Evolutionary conservation across 2,888 invertebrate genomes (phyloP), one percentile per base, ranked within the genome.

Genomic region (Volucella inanis): DNA sequence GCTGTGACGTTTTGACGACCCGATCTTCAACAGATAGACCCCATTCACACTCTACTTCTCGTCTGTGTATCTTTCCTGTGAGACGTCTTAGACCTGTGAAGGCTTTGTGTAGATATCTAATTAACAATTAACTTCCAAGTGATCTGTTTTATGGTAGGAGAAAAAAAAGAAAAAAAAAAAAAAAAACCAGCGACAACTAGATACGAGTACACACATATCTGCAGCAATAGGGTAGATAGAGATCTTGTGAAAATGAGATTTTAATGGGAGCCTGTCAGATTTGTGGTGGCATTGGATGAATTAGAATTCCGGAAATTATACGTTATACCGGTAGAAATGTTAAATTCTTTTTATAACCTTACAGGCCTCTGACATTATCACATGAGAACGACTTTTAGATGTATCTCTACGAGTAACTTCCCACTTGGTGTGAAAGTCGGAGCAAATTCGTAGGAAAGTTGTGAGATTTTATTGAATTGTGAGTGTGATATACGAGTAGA

Each of bases 231-330:
- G 67, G 39, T 10, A 47, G 84, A 84, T 84, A 76, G 55, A 22
- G 61, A 84, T 84, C 84, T 80, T 84, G 84, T 80, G 84, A 80
- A 84, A 84, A 84, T 84, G 70, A 80, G 80, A 55, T 71, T 84
- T 84, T 84, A 84, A 84, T 84, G 80, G 80, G 59, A 67, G 75
- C 70, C 80, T 76, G 61, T 55, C 71, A 76, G 71, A 80, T 80
- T 52, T 6, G 6, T 31, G 72, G 72, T 72, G 80, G 84, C 80
- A 67, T 59, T 67, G 77, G 71, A 84, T 79, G 61, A 59, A 61
- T 72, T 74, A 68, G 81, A 82, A 77, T 78, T 72, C 72, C 72
- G 72, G 55, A 38, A 59, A 75, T 75, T 75, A 57, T 57, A 31
- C 6, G 31, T 31, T 31, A 6, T 31, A 31, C 31, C 31, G 31